Evolutionary conservation across 2,797 vertebrate genomes (phyloP), one percentile per base, ranked within the genome.

Genomic region (Spinus pinus): DNA sequence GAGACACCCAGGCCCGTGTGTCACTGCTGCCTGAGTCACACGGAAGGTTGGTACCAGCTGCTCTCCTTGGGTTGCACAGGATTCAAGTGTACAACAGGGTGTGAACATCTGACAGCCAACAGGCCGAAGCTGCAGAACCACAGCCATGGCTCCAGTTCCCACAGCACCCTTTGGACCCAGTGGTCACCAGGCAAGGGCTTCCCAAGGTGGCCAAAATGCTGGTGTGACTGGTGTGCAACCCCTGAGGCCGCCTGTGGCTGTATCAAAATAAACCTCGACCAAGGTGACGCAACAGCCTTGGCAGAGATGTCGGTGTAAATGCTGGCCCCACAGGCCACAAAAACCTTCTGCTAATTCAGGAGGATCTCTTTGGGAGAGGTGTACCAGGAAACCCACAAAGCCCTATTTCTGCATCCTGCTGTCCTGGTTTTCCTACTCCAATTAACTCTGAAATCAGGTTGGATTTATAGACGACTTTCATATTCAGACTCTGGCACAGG

Each of bases 351-450:
- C 77, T 65, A 60, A 74, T 0, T 73, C 78, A 91, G 86, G 65
- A 86, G 61, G 41, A 92, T 47, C 70, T 90, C 78, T 23, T 3
- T 57, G 56, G 79, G 41, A 94, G 80, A 93, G 69, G 75, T 35
- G 65, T 41, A 88, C 65, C 75, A 83, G 80, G 61, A 94, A 91
- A 81, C 18, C 72, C 85, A 94, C 89, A 93, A 49, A 83, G 73
- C 42, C 62, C 50, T 44, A 1, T 67, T 94, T 93, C 82, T 90
- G 72, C 57, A 50, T 16, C 16, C 57, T 0, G 1, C 75, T 88
- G 61, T 87, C 85, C 80, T 44, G 35, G 53, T 44, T 94, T 96
- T 80, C 85, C 54, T 42, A 69, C 75, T 67, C 70, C 65, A 86
- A 73, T 90, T 90, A 94, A 74, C 57, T 88, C 80, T 47, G 65